Evolutionary conservation across 2,113 vertebrate genomes (phyloP).

Genomic region (Salvelinus fontinalis): DNA sequence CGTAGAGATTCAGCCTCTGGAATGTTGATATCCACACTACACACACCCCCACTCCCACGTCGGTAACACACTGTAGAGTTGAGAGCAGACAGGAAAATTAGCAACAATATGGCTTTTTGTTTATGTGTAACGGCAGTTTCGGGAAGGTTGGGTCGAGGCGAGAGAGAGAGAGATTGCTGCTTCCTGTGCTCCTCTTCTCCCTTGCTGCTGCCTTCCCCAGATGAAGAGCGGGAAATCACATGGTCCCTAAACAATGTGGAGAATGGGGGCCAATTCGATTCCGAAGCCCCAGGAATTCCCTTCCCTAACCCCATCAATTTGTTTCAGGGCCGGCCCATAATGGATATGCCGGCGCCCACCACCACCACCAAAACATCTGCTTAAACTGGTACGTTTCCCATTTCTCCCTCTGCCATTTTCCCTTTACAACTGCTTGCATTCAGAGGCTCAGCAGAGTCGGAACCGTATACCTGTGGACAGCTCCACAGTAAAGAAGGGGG

Average conservation of each 20-base stretch:
- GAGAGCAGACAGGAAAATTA: conserved; percentile 75
- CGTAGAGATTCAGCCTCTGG: conserved; percentile 59
- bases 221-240: conserved; percentile 80
- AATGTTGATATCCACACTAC: conserved; percentile 41
- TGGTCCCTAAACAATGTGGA: conserved; percentile 74
- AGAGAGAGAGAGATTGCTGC: conserved; percentile 52
- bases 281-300: conserved; percentile 46
- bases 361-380: conserved; percentile 27
- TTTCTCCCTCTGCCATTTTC: conserved; percentile 17
- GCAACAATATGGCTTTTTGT: conserved; percentile 78
- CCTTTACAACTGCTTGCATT: conserved; percentile 37
- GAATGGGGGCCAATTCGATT: conserved; percentile 59
- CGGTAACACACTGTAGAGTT: conserved; percentile 47
- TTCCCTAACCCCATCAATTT: conserved; percentile 57
- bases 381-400: conserved; percentile 31
- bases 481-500: background rate
- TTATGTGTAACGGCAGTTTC: conserved; percentile 45
- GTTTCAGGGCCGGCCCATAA: conserved; percentile 61
- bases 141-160: conserved; percentile 53
- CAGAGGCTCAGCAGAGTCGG: conserved; percentile 13
- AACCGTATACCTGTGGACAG: conserved; percentile 1
- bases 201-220: conserved; percentile 10
- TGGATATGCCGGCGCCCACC: conserved; percentile 26
- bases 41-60: conserved; percentile 7
- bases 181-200: conserved; percentile 72